These are phyloP conservation scores for Ariolimax columbianus DNA, from an alignment of 2,888 invertebrate species.

Conservation along the genomic window DNA sequence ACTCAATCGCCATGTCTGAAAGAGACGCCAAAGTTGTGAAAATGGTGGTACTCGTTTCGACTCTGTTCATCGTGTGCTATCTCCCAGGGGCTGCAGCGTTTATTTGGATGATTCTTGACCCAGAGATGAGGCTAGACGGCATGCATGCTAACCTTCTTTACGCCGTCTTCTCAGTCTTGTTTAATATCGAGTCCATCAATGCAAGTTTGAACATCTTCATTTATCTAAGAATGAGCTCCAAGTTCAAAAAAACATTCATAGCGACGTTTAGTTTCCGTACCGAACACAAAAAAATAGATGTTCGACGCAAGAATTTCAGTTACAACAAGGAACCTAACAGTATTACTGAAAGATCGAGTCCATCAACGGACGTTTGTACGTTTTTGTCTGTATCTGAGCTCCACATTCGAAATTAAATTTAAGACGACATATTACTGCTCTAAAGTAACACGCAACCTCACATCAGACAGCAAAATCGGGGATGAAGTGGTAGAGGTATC, in stretches of 20 bases:
- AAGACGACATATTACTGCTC: no score
- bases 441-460: no score
- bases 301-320: background rate
- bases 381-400: no score
- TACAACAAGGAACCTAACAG: background rate
- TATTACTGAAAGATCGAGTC: no score
- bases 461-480: no score
- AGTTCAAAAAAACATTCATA: background rate
- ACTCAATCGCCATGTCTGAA: background rate
- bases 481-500: no score
- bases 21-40: conserved; percentile 9
- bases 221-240: background rate
- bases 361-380: no score
- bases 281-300: background rate
- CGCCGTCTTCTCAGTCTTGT: background rate
- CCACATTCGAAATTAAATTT: no score
- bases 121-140: conserved; percentile 4
- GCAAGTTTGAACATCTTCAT: conserved; percentile 10
- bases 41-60: background rate
- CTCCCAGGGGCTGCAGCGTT: conserved; percentile 6
- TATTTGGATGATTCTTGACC: conserved; percentile 2
- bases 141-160: background rate
- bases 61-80: conserved; percentile 3
- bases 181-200: conserved; percentile 1
- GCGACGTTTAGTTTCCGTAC: background rate